These are phyloP conservation scores for Allophyes oxyacanthae DNA, from an alignment of 2,888 invertebrate species.

Conservation along the genomic window DNA sequence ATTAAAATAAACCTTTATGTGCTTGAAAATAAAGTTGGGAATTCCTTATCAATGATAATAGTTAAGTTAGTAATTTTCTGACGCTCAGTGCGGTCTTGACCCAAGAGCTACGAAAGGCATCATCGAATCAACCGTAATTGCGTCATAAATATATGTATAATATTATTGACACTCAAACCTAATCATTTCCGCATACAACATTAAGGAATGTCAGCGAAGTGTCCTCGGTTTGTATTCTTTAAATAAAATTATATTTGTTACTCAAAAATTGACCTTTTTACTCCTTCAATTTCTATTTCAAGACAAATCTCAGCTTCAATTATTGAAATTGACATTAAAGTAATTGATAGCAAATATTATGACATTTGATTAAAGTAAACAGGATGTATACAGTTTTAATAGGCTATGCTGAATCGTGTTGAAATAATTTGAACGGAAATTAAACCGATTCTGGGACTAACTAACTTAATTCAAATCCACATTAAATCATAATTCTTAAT, in stretches of 20 bases:
- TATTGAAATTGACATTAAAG: background rate
- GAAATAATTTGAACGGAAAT: constrained; percentile 43
- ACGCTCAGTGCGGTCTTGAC: constrained; percentile 64
- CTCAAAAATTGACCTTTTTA: background rate
- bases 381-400: constrained; percentile 26
- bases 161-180: constrained; percentile 21
- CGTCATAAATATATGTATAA: constrained; percentile 53
- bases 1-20: constrained; percentile 44
- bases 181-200: constrained; percentile 24
- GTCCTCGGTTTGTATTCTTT: background rate
- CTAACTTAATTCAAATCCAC: constrained; percentile 21
- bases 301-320: background rate
- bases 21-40: constrained; percentile 49
- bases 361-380: constrained; percentile 27
- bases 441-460: constrained; percentile 32
- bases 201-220: constrained; percentile 10
- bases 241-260: background rate
- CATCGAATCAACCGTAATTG: constrained; percentile 61
- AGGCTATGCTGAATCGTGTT: constrained; percentile 1
- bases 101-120: constrained; percentile 65
- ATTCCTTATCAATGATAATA: constrained; percentile 34
- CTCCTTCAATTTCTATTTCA: too few relatives aligned
- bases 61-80: constrained; percentile 61
- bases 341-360: constrained; percentile 1
- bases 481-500: constrained; percentile 28